These are phyloP conservation scores for Shargacucullia verbasci DNA, from an alignment of 2,888 invertebrate species.

Conservation along the genomic window DNA sequence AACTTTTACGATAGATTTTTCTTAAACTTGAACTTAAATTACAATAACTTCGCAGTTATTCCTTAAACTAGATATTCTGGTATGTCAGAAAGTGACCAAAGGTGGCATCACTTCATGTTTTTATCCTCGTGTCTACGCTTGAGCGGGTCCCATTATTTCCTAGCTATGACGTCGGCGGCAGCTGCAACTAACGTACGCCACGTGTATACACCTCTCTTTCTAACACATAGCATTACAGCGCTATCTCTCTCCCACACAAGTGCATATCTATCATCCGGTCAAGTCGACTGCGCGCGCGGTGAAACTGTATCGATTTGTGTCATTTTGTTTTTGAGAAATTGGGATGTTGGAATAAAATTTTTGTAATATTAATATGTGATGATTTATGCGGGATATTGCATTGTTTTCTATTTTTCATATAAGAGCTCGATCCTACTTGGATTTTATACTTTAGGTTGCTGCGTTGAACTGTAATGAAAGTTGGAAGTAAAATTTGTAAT, in stretches of 20 bases:
- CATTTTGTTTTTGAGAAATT: constrained; percentile 47
- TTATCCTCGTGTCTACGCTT: constrained; percentile 74
- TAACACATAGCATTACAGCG: constrained; percentile 49
- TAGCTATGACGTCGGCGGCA: constrained; percentile 85
- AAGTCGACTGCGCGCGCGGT: constrained; percentile 72
- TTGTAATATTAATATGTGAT: neutral
- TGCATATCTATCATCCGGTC: constrained; percentile 82
- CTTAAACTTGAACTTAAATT: constrained; percentile 31
- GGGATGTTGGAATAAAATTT: constrained; percentile 4
- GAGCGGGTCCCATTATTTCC: constrained; percentile 80
- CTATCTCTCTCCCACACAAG: constrained; percentile 68
- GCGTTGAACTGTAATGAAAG: too few relatives aligned
- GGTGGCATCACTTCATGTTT: constrained; percentile 69
- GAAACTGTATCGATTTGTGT: constrained; percentile 77
- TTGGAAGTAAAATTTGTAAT: too few relatives aligned
- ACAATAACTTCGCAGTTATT: constrained; percentile 33
- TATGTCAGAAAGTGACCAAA: constrained; percentile 56
- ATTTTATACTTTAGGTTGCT: too few relatives aligned
- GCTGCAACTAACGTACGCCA: constrained; percentile 86
- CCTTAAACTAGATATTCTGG: constrained; percentile 42
- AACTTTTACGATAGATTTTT: neutral
- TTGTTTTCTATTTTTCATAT: too few relatives aligned
- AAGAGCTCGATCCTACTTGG: too few relatives aligned
- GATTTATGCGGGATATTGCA: too few relatives aligned
- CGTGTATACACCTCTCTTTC: constrained; percentile 70